These are phyloP conservation scores for Tachuris rubrigastra DNA, from an alignment of 2,113 vertebrate species.

Conservation along the genomic window DNA sequence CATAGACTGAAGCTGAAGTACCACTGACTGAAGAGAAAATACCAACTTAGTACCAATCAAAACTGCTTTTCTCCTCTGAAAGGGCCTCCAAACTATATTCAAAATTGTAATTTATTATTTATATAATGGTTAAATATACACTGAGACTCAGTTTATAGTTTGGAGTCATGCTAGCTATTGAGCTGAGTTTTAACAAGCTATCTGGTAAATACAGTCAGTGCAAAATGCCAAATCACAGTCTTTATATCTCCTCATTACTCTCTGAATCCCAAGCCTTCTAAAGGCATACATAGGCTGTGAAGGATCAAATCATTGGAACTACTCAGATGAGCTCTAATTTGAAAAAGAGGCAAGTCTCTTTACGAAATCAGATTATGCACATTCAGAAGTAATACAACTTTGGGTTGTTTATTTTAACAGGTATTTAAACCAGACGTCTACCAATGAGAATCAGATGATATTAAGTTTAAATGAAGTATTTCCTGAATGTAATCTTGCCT, in stretches of 20 bases:
- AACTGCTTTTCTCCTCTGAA: not conserved
- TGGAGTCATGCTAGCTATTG: not conserved
- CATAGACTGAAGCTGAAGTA: constrained; percentile 81
- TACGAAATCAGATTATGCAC: not conserved
- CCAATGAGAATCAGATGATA: not conserved
- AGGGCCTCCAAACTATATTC: not conserved
- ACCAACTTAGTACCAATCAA: not conserved
- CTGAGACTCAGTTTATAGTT: not conserved
- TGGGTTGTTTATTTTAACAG: not conserved
- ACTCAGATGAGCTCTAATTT: not conserved
- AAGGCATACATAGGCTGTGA: not conserved
- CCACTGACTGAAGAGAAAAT: constrained; percentile 77
- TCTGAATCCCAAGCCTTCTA: not conserved
- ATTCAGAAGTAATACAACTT: not conserved
- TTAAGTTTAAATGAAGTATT: not conserved
- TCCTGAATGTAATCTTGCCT: not conserved
- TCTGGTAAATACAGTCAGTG: not conserved
- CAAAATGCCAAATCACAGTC: not conserved
- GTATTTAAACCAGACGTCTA: not conserved
- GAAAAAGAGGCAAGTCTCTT: not conserved
- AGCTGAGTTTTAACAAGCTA: not conserved
- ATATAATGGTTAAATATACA: not conserved
- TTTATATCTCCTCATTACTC: not conserved
- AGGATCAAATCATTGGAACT: not conserved
- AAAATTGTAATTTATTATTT: not conserved